Evolutionary conservation across 2,888 invertebrate species (phyloP).

Genomic region (Balanococcus diminutus): DNA sequence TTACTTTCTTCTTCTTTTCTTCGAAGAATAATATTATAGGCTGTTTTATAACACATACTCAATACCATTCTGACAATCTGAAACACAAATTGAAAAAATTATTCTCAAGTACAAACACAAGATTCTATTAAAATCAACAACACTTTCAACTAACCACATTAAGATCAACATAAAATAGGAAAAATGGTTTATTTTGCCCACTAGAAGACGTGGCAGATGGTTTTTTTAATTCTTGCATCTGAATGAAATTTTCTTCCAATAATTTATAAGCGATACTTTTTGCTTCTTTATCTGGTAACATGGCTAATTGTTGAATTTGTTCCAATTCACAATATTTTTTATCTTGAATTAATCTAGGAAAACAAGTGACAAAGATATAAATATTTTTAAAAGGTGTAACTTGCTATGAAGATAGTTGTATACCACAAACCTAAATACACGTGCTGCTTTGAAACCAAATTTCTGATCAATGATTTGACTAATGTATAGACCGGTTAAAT

Average conservation of each 20-base stretch:
- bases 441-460: constrained; percentile 81
- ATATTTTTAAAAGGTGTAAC: too few relatives aligned
- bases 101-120: too few relatives aligned
- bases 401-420: too few relatives aligned
- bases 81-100: neutral
- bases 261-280: constrained; percentile 86
- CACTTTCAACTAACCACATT: neutral
- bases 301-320: constrained; percentile 86
- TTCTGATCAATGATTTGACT: constrained; percentile 85
- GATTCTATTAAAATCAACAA: neutral
- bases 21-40: neutral
- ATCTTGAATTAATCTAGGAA: constrained; percentile 72
- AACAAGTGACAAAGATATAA: neutral
- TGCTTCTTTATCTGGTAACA: constrained; percentile 93
- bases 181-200: constrained; percentile 80
- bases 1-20: constrained; percentile 31
- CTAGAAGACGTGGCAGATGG: constrained; percentile 66
- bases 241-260: constrained; percentile 76
- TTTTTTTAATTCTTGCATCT: constrained; percentile 76
- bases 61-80: constrained; percentile 18
- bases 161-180: constrained; percentile 75
- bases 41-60: constrained; percentile 5
- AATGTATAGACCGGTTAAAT: constrained; percentile 74
- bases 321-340: constrained; percentile 89
- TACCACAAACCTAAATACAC: constrained; percentile 71